Conservation (phyloP, 2,797 vertebrate species). For the Fundulus diaphanus region DNA sequence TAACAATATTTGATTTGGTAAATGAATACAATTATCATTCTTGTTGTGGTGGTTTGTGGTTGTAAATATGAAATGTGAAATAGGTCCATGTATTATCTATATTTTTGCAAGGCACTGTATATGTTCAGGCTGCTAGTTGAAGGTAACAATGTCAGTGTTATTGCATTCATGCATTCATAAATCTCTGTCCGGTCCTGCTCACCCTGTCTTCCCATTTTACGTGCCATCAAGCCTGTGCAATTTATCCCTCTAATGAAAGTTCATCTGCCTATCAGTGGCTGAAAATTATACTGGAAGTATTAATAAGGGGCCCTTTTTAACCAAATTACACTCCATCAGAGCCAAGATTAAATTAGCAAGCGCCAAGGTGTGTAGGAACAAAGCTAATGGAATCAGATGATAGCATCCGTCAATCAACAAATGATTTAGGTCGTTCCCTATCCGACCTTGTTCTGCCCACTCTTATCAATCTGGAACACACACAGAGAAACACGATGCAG, state of each 20-base stretch:
- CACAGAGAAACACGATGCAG: slow-evolving; percentile 31
- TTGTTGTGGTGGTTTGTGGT: too few species aligned
- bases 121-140: slow-evolving; percentile 38
- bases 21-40: too few species aligned
- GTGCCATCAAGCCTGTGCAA: slow-evolving; percentile 61
- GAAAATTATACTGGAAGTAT: slow-evolving; percentile 81
- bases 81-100: too few species aligned
- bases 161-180: slow-evolving; percentile 62
- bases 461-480: slow-evolving; percentile 57
- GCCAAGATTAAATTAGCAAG: slow-evolving; percentile 80
- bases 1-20: too few species aligned
- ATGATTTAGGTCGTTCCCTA: slow-evolving; percentile 59
- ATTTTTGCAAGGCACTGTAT: slow-evolving; percentile 3
- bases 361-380: slow-evolving; percentile 73
- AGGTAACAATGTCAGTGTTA: slow-evolving; percentile 56
- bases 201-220: slow-evolving; percentile 45
- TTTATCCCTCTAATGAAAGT: slow-evolving; percentile 81
- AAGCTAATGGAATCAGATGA: slow-evolving; percentile 80
- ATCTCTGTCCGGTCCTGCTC: slow-evolving; percentile 67
- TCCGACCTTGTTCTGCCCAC: slow-evolving; percentile 57
- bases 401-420: slow-evolving; percentile 76
- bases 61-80: too few species aligned
- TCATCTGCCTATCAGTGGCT: slow-evolving; percentile 75
- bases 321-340: slow-evolving; percentile 80
- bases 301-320: slow-evolving; percentile 81